Evolutionary conservation across 2,113 vertebrate species (phyloP).

Genomic region (Cyanoderma ruficeps): DNA sequence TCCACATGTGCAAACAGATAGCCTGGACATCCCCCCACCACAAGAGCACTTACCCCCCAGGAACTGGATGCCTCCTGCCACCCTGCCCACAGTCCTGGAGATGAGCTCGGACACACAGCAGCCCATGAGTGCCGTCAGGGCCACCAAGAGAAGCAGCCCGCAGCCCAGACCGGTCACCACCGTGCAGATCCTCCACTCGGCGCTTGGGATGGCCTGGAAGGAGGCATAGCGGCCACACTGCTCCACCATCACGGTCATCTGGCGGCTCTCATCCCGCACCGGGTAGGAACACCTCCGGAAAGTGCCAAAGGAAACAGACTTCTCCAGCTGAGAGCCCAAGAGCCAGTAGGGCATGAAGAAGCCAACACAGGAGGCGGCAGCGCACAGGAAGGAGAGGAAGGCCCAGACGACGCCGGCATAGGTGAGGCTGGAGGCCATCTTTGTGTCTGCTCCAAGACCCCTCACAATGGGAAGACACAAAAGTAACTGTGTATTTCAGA

Average conservation of each 20-base stretch:
- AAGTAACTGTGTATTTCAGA: background rate
- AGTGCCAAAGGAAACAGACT: conserved; percentile 93
- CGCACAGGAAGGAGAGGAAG: conserved; percentile 89
- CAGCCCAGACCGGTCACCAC: conserved; percentile 93
- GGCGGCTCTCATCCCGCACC: conserved; percentile 87
- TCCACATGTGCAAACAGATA: fast-evolving
- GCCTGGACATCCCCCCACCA: background rate
- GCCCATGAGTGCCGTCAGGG: conserved; percentile 93
- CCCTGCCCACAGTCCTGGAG: conserved; percentile 93
- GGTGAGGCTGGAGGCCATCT: conserved; percentile 94
- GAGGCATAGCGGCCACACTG: conserved; percentile 96
- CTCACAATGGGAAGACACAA: background rate
- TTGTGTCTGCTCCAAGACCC: background rate
- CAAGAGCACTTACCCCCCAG: conserved; percentile 86
- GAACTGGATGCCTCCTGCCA: conserved; percentile 95
- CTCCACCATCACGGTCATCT: conserved; percentile 95
- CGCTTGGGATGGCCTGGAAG: conserved; percentile 92
- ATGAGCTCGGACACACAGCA: conserved; percentile 97
- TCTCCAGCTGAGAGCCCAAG: conserved; percentile 93
- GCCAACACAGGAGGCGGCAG: conserved; percentile 89
- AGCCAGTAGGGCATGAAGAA: conserved; percentile 99
- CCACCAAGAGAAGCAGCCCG: conserved; percentile 93
- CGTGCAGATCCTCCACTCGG: conserved; percentile 94
- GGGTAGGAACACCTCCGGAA: conserved; percentile 97
- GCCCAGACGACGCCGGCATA: conserved; percentile 89